Percentiles rank a stretch among this genome's conserved stretches.
Conservation (phyloP, 2,113 vertebrate genomes). For the Eulacestoma nigropectus region DNA sequence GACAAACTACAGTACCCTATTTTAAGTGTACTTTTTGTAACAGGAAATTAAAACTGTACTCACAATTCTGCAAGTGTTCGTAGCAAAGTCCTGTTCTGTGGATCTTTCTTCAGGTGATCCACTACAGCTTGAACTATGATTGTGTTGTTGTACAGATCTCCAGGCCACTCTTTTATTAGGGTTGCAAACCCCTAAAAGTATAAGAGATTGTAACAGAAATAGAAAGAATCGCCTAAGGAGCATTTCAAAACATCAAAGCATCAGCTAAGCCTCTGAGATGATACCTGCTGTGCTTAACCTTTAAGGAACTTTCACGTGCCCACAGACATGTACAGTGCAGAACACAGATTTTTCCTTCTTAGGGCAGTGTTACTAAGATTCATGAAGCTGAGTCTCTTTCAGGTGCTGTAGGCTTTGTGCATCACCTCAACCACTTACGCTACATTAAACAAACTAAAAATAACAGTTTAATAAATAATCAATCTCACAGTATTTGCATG, state of each 20-base stretch:
- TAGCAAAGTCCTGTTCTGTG: conserved; percentile 86
- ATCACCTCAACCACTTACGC: neutral
- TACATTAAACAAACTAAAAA: neutral
- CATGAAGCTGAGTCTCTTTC: neutral
- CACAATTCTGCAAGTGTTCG: conserved; percentile 93
- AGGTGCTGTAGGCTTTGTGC: neutral
- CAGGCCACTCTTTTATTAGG: conserved; percentile 93
- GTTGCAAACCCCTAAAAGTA: conserved; percentile 88
- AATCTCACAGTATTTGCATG: neutral
- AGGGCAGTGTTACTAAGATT: neutral
- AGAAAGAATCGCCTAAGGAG: conserved; percentile 9
- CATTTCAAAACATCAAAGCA: neutral
- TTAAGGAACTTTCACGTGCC: neutral
- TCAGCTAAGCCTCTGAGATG: neutral
- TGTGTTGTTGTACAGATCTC: conserved; percentile 95
- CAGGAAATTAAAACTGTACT: conserved; percentile 58
- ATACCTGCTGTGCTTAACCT: conserved; percentile 3
- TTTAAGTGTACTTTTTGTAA: neutral
- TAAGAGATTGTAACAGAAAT: neutral
- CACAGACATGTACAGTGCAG: neutral
- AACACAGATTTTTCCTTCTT: neutral
- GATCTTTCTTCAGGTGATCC: conserved; percentile 89
- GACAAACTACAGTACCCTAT: neutral
- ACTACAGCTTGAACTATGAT: conserved; percentile 91
- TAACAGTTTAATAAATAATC: neutral